A percentile compares a stretch with the other conserved stretches of the same genome.
These are phyloP conservation scores for Phoenicopterus ruber DNA, from an alignment of 2,113 vertebrate genomes.

Conservation along the genomic window DNA sequence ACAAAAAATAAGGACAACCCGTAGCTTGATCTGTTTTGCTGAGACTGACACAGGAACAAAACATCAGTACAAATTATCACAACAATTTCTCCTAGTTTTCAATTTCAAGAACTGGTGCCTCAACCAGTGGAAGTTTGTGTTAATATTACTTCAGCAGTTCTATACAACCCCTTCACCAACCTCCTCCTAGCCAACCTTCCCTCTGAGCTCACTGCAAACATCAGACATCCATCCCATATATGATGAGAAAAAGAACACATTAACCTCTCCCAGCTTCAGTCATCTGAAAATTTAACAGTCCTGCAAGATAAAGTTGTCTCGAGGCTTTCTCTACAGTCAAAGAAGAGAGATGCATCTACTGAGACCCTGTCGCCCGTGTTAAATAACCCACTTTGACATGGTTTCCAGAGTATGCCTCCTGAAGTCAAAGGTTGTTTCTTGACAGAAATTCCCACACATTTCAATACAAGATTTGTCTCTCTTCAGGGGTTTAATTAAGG, in stretches of 20 bases:
- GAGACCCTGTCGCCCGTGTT: fast-evolving
- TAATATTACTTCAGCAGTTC: not conserved
- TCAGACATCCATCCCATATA: not conserved
- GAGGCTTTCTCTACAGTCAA: not conserved
- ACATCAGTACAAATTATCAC: not conserved
- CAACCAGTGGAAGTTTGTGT: not conserved
- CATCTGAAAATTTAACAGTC: not conserved
- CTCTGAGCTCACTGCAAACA: not conserved
- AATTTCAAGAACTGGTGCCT: not conserved
- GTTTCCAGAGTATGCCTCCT: not conserved
- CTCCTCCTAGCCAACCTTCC: not conserved
- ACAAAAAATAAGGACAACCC: not conserved
- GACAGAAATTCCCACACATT: not conserved
- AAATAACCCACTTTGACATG: not conserved
- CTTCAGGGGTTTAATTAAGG: not conserved
- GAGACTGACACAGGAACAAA: not conserved
- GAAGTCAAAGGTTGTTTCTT: not conserved
- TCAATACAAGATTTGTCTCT: not conserved
- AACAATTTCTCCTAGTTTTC: not conserved
- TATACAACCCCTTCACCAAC: not conserved
- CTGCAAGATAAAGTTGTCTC: not conserved
- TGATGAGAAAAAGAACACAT: not conserved
- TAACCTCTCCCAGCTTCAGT: not conserved
- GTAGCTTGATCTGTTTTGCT: not conserved
- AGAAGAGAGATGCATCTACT: not conserved